Percentiles rank a stretch among this genome's conserved stretches.
These are phyloP conservation scores for Dromococcyx pavoninus DNA, from an alignment of 2,797 vertebrate species.

Conservation along the genomic window DNA sequence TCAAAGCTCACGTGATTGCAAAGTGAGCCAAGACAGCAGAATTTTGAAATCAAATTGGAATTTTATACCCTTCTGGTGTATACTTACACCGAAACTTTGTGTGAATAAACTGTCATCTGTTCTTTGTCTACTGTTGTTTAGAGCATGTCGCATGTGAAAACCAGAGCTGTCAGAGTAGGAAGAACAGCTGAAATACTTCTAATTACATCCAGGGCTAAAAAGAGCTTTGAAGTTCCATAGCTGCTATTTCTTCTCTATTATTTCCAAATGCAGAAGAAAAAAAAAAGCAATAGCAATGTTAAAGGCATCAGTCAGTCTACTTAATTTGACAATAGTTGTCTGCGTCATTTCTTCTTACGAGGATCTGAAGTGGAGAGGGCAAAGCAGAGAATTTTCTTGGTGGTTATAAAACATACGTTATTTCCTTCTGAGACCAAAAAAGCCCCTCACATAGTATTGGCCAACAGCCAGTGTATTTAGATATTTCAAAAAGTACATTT, in stretches of 20 bases:
- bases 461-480: neutral
- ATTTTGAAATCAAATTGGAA: neutral
- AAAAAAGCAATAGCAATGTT: conserved; percentile 10
- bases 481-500: conserved; percentile 37
- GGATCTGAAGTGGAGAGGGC: conserved; percentile 56
- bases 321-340: conserved; percentile 52
- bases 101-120: neutral
- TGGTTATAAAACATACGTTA: conserved; percentile 40
- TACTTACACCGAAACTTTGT: neutral
- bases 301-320: conserved; percentile 52
- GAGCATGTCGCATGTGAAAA: conserved; percentile 10
- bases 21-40: neutral
- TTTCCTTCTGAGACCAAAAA: conserved; percentile 40
- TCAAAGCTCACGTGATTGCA: neutral
- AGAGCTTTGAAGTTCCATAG: conserved; percentile 67
- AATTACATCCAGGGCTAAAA: conserved; percentile 44
- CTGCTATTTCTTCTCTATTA: conserved; percentile 63
- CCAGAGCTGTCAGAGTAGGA: neutral
- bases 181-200: conserved; percentile 50
- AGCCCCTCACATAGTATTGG: neutral
- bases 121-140: neutral
- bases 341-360: conserved; percentile 40
- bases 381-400: conserved; percentile 59
- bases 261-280: conserved; percentile 52
- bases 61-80: neutral